Conservation (phyloP, 2,888 invertebrate genomes). For the Dasypolia templi region DNA sequence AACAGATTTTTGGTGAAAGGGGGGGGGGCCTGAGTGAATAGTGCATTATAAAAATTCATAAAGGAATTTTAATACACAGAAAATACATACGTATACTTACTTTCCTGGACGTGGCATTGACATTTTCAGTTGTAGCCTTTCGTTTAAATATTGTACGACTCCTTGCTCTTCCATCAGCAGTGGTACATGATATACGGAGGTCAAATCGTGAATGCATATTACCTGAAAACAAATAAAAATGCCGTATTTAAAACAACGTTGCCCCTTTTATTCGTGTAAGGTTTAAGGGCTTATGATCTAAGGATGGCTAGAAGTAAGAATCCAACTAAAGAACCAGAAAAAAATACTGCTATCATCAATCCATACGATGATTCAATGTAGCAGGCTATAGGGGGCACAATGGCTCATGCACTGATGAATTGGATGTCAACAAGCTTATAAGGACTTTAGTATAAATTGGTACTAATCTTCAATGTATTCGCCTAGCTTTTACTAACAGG, state of each 20-base stretch:
- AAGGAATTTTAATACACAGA: slow-evolving; percentile 19
- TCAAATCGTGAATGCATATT: slow-evolving; percentile 97
- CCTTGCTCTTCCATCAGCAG: slow-evolving; percentile 97
- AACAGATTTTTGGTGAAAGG: neutral
- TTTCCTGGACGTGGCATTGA: slow-evolving; percentile 92
- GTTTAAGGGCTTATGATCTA: neutral
- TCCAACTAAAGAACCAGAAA: neutral
- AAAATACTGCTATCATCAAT: neutral
- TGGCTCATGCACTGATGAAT: neutral
- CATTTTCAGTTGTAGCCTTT: slow-evolving; percentile 94
- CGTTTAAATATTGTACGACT: slow-evolving; percentile 95
- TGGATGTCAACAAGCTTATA: slow-evolving; percentile 8
- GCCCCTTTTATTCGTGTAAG: neutral
- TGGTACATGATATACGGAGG: slow-evolving; percentile 99
- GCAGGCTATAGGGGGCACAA: too few relatives aligned
- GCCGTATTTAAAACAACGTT: neutral
- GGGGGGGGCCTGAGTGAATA: neutral
- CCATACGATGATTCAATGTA: neutral
- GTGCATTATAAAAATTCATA: slow-evolving; percentile 19
- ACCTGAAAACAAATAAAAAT: slow-evolving; percentile 90
- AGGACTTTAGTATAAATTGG: neutral
- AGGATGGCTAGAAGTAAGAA: neutral
- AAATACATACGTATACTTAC: slow-evolving; percentile 75
- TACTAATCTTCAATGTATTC: neutral
- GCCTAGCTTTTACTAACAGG: neutral